Percentiles rank a stretch among this genome's conserved stretches.
Conservation (phyloP, 2,888 invertebrate genomes). For the Hypolimnas misippus region DNA sequence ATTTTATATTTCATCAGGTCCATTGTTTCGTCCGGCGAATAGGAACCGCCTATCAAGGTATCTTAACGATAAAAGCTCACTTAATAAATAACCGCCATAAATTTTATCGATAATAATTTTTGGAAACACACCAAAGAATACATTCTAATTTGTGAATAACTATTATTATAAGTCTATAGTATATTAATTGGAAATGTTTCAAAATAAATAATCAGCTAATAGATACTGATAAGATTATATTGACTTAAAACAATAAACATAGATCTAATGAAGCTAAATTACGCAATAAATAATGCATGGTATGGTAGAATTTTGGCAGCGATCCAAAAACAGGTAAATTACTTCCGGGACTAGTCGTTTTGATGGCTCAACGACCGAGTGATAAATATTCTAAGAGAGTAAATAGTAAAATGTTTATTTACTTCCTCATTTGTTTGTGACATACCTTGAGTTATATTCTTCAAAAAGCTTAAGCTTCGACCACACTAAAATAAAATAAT, state of each 20-base stretch:
- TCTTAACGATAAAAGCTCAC: no score
- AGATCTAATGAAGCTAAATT: not conserved
- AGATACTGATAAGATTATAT: not conserved
- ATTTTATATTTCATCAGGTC: no score
- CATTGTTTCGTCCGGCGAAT: no score
- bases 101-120: no score
- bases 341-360: constrained; percentile 22
- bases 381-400: not conserved
- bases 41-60: no score
- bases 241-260: no score
- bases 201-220: no score
- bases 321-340: constrained; percentile 29
- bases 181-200: no score
- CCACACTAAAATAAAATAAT: not conserved
- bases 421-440: not conserved
- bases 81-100: no score
- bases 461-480: not conserved
- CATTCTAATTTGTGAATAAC: no score
- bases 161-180: no score
- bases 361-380: constrained; percentile 4
- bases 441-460: not conserved
- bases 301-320: constrained; percentile 20
- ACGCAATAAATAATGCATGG: constrained; percentile 15
- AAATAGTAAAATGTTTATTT: not conserved
- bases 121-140: no score